Percentiles rank a stretch among this genome's conserved stretches.
Conservation (phyloP, 2,113 vertebrate genomes). For the Terrapene triunguis region DNA sequence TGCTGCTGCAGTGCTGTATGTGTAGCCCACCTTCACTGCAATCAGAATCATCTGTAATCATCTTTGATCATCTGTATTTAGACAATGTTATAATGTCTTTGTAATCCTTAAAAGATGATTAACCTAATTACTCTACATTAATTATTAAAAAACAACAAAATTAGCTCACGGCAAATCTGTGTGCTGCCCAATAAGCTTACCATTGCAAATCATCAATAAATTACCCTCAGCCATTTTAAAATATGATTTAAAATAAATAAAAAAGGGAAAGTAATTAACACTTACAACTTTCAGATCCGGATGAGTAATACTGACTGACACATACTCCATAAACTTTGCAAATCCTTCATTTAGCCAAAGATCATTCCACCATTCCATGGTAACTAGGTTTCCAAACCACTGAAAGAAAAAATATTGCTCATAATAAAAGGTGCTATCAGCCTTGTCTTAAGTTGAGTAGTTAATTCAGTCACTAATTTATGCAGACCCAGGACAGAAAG, state of each 20-base stretch:
- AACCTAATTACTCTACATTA: background rate
- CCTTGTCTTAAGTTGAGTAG: background rate
- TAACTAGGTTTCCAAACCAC: constrained; percentile 90
- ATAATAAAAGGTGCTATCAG: background rate
- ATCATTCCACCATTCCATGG: constrained; percentile 91
- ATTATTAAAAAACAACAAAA: background rate
- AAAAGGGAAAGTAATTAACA: background rate
- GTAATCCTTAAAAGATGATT: background rate
- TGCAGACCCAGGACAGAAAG: background rate
- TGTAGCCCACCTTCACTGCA: background rate
- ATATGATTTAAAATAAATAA: background rate
- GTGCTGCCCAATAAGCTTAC: background rate
- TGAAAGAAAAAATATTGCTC: constrained; percentile 34
- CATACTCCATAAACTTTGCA: constrained; percentile 88
- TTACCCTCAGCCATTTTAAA: background rate
- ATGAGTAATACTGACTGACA: constrained; percentile 84
- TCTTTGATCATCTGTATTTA: background rate
- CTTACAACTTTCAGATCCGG: constrained; percentile 87
- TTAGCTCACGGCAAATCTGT: background rate
- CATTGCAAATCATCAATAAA: background rate
- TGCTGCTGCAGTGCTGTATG: background rate
- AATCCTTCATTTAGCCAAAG: constrained; percentile 89
- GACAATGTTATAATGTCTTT: background rate
- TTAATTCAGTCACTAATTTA: background rate
- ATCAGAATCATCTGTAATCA: background rate